A percentile compares a stretch with the other conserved stretches of the same genome.
phyloP scores from a whole-genome alignment of 2,888 invertebrate genomes.

The Eristalis pertinax region DNA sequence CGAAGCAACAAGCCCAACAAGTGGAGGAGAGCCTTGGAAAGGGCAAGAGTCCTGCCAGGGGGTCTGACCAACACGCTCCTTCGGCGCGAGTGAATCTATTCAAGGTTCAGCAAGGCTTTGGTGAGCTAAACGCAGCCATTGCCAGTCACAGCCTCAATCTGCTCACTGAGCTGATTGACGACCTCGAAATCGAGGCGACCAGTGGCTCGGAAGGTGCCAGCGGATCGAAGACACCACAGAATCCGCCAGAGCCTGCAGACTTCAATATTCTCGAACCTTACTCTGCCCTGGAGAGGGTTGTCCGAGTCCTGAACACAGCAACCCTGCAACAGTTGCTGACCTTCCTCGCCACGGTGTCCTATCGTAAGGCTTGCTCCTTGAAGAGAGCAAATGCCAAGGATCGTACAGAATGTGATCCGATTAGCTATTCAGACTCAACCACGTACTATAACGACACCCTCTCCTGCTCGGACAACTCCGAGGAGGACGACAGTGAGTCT shows the following conservation, averaged over 20 bases:
- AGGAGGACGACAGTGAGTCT: conserved; percentile 86
- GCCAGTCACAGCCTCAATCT: conserved; percentile 92
- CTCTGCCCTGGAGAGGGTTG: conserved; percentile 82
- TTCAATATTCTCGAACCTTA: conserved; percentile 81
- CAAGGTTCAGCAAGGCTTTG: conserved; percentile 92
- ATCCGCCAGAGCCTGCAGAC: conserved; percentile 78
- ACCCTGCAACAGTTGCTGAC: conserved; percentile 87
- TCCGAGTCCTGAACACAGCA: conserved; percentile 82
- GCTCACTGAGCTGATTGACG: conserved; percentile 80
- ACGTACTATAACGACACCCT: conserved; percentile 98
- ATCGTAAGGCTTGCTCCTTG: conserved; percentile 93
- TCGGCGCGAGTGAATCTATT: conserved; percentile 86
- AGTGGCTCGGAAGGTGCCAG: conserved; percentile 73
- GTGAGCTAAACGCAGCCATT: conserved; percentile 93
- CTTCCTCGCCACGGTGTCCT: conserved; percentile 93
- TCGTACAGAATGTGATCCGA: conserved; percentile 90
- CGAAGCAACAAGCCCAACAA: conserved; percentile 75
- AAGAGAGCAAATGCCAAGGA: conserved; percentile 90
- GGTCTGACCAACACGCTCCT: conserved; percentile 82
- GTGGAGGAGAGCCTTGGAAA: conserved; percentile 76
- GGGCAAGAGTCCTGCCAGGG: conserved; percentile 78
- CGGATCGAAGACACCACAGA: conserved; percentile 17
- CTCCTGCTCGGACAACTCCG: conserved; percentile 94
- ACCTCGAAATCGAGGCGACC: conserved; percentile 80
- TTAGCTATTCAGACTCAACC: conserved; percentile 94